Conservation (phyloP, 2,113 vertebrate species). For the Noturus placidus region DNA sequence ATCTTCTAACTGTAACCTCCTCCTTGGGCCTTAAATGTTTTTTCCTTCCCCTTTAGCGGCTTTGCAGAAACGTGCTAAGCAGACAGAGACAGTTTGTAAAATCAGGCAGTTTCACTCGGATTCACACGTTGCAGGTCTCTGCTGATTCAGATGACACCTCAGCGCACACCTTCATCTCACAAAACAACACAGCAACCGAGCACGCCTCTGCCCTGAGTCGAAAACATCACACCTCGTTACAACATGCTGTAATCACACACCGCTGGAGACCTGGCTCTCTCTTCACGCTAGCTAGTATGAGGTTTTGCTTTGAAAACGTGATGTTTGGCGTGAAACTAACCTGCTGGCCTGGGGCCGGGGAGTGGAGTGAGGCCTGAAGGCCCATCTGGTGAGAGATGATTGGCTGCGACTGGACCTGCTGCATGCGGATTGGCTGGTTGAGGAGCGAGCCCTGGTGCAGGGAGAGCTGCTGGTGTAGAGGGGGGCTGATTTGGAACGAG, state of each 20-base stretch:
- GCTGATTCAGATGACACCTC: constrained; percentile 49
- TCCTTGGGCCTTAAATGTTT: constrained; percentile 16
- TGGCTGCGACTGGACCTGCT: constrained; percentile 90
- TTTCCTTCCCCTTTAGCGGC: background rate
- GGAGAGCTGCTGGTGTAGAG: constrained; percentile 94
- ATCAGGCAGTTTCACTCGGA: constrained; percentile 41
- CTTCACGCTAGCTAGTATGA: background rate
- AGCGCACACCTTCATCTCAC: constrained; percentile 31
- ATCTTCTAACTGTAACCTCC: constrained; percentile 35
- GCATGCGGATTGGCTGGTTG: constrained; percentile 93
- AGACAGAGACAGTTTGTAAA: constrained; percentile 26
- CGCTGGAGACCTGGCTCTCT: constrained; percentile 12
- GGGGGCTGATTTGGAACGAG: constrained; percentile 93
- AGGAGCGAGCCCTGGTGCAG: constrained; percentile 92
- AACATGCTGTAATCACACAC: constrained; percentile 21
- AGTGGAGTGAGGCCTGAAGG: constrained; percentile 91
- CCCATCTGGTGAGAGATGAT: constrained; percentile 95
- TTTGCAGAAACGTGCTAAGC: constrained; percentile 40
- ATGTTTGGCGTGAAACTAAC: constrained; percentile 65
- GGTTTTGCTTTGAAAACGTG: background rate
- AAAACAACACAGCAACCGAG: constrained; percentile 43
- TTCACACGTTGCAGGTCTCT: constrained; percentile 47
- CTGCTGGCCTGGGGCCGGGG: constrained; percentile 94
- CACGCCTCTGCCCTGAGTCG: constrained; percentile 15
- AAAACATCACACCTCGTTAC: constrained; percentile 39